Evolutionary conservation across 2,888 invertebrate genomes (phyloP).

Genomic region (Xestoiulus laeticollis): DNA sequence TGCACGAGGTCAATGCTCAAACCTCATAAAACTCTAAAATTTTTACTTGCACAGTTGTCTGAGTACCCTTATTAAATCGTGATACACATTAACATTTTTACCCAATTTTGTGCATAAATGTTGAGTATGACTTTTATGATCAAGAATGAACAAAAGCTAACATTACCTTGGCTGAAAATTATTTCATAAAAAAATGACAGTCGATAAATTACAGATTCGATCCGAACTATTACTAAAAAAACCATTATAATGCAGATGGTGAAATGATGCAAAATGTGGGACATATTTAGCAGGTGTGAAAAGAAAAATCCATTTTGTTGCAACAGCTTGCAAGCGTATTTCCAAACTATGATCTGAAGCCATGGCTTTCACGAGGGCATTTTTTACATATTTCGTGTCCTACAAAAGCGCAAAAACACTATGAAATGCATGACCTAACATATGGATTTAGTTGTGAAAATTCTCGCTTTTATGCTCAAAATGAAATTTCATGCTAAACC

Average conservation of each 20-base stretch:
- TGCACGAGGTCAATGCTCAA: too few relatives aligned
- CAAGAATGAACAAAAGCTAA: too few relatives aligned
- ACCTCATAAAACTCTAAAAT: too few relatives aligned
- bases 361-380: neutral
- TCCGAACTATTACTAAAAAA: neutral
- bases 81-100: too few relatives aligned
- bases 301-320: neutral
- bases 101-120: too few relatives aligned
- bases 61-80: too few relatives aligned
- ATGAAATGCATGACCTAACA: neutral
- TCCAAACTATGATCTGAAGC: neutral
- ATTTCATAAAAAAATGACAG: neutral
- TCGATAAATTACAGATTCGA: neutral
- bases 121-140: too few relatives aligned
- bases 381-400: neutral
- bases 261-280: neutral
- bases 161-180: neutral
- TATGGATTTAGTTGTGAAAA: neutral
- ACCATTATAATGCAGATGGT: neutral
- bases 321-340: constrained; percentile 18
- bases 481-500: neutral
- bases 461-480: neutral
- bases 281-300: neutral
- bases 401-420: neutral
- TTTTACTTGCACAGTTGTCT: too few relatives aligned